Conservation (phyloP, 2,113 vertebrate species). For the Urocolius indicus region DNA sequence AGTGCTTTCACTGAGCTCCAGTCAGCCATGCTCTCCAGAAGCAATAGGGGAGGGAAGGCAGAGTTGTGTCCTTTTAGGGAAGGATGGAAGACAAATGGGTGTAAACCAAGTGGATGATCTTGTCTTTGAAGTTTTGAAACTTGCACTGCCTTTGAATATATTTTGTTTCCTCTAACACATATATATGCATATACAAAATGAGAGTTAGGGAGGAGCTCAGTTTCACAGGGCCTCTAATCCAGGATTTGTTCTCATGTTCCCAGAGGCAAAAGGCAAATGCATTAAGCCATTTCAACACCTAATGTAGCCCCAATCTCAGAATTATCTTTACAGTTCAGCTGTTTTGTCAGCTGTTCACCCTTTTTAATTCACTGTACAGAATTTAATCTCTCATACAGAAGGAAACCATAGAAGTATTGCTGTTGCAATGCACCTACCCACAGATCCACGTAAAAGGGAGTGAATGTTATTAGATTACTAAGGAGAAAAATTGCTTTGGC, state of each 20-base stretch:
- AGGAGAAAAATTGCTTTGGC: background rate
- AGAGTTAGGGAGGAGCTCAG: background rate
- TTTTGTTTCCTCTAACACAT: background rate
- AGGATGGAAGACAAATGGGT: background rate
- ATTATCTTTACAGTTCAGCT: slow-evolving; percentile 56
- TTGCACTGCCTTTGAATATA: background rate
- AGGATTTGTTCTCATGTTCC: slow-evolving; percentile 55
- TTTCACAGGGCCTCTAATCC: slow-evolving; percentile 41
- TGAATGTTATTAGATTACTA: slow-evolving; percentile 28
- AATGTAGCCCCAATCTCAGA: slow-evolving; percentile 34
- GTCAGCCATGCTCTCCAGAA: background rate
- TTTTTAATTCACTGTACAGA: slow-evolving; percentile 44
- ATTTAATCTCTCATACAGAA: slow-evolving; percentile 13
- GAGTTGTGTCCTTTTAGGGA: background rate
- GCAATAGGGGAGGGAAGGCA: background rate
- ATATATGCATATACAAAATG: background rate
- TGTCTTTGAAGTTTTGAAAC: background rate
- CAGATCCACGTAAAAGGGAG: background rate
- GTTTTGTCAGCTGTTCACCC: slow-evolving; percentile 28
- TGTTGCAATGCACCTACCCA: background rate
- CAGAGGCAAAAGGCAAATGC: slow-evolving; percentile 18
- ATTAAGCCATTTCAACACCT: slow-evolving; percentile 37
- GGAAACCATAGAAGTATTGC: background rate
- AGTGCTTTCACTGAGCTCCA: fast-evolving
- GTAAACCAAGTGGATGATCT: background rate